These are phyloP conservation scores for Periparus ater DNA, from an alignment of 2,797 vertebrate species.

Conservation along the genomic window DNA sequence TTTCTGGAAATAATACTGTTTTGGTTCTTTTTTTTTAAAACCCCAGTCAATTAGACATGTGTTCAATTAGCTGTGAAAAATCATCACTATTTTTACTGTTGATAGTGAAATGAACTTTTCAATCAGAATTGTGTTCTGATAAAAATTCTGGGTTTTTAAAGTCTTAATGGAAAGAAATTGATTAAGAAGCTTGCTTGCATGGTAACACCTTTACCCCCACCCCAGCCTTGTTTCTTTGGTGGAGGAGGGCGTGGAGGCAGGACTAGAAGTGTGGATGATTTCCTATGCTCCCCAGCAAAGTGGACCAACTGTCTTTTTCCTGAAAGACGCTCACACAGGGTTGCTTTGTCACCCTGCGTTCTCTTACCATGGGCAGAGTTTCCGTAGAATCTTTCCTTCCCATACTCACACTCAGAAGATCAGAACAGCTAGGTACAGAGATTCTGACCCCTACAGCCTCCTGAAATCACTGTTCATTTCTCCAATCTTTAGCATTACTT, in stretches of 20 bases:
- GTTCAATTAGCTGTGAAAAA: not conserved
- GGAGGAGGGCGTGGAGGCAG: not conserved
- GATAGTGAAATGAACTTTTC: not conserved
- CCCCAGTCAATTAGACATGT: not conserved
- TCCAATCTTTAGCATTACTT: not conserved
- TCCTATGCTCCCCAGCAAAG: not conserved
- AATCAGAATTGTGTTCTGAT: not conserved
- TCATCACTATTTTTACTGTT: not conserved
- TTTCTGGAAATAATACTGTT: not conserved
- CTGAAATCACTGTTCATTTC: not conserved
- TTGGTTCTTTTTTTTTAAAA: not conserved
- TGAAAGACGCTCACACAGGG: not conserved
- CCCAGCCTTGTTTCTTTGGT: not conserved
- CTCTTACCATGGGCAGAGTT: not conserved
- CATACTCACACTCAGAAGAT: not conserved
- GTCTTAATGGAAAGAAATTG: not conserved
- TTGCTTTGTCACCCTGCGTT: not conserved
- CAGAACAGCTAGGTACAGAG: not conserved
- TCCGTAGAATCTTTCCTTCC: not conserved
- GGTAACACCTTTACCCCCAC: not conserved
- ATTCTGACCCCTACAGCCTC: not conserved
- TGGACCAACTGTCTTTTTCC: not conserved
- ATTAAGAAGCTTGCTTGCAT: not conserved
- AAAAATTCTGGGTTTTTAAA: not conserved
- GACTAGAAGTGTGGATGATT: not conserved